Percentiles rank a stretch among this genome's conserved stretches.
phyloP scores from a whole-genome alignment of 2,888 invertebrate species.

The Caenorhabditis zanzibari region DNA sequence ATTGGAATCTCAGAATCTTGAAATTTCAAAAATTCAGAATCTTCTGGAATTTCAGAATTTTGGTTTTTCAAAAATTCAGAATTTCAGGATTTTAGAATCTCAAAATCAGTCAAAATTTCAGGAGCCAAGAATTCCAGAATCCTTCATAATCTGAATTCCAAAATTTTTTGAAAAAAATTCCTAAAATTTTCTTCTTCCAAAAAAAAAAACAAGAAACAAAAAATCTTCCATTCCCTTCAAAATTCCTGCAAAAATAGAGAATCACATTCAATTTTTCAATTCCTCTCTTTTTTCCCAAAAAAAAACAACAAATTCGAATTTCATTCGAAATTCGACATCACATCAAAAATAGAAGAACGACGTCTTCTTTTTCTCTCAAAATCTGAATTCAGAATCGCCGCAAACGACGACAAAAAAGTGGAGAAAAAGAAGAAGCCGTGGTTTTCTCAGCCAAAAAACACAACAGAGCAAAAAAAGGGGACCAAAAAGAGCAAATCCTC shows the following conservation, averaged over 20 bases:
- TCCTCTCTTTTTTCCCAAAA: not conserved
- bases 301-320: constrained; percentile 2
- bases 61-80: not conserved
- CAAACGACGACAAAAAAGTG: no score
- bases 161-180: not conserved
- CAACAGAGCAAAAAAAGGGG: not conserved
- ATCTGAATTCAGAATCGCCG: not conserved
- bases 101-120: not conserved
- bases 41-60: not conserved
- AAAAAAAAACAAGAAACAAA: not conserved
- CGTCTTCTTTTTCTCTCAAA: not conserved
- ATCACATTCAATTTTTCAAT: not conserved
- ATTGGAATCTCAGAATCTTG: not conserved
- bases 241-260: not conserved
- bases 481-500: not conserved
- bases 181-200: not conserved
- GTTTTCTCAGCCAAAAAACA: not conserved
- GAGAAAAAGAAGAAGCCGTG: not conserved
- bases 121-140: not conserved
- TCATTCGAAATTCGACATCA: not conserved
- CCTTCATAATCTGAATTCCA: not conserved
- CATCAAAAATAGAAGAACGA: not conserved
- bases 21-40: not conserved
- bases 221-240: no score
- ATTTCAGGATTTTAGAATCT: not conserved